Base-by-base conservation (phyloP, 1,140 invertebrate genomes). In the Drosophila teissieri region DNA sequence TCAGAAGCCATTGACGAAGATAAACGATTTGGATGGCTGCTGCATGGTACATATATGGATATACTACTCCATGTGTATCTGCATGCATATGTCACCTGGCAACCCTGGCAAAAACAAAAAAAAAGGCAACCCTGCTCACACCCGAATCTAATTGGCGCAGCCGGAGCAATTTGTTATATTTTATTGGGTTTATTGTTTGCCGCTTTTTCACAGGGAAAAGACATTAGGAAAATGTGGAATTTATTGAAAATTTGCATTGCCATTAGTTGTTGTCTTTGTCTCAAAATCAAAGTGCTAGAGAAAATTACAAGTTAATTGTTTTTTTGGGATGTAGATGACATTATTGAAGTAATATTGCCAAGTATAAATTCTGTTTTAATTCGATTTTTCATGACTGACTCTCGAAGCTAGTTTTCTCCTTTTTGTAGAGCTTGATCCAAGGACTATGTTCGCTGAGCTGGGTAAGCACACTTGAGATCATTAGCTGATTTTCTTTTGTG, bases 1-100 rank as follows among this genome's bases (percentile, higher is more conserved):
- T 81, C 78, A 81, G 77, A 78, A 80, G 53, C 24, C 65, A 70
- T 76, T 80, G 78, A 80, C 78, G 72, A 80, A 81, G 78, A 80
- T 70, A 78, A 78, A 78, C 74, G 76, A 78, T 45, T 31, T 37
- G 17, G 19, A 31, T 44, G 42, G 42, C 0, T 40, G 14, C n/a
- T 7, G 22, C 2, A 24, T 22, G 19, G n/a, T 22, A 22, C 19
- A 22, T 24, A 24, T 24, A 3, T 8, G 15, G 2, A 40, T 15
- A 12, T 37, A 37, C 11, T 37, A 37, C 14, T n/a, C 6, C 7
- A n/a, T 42, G 17, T 3, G 19, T 45, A 17, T 45, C 17, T 45
- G 40, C 42, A 44, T 44, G 11, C 42, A 54, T 39, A 45, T 68
- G 67, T 70, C 42, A 56, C 64, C 42, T 56, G 67, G 51, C 49